phyloP scores from a whole-genome alignment of 2,888 invertebrate genomes.

The Notodonta dromedarius region DNA sequence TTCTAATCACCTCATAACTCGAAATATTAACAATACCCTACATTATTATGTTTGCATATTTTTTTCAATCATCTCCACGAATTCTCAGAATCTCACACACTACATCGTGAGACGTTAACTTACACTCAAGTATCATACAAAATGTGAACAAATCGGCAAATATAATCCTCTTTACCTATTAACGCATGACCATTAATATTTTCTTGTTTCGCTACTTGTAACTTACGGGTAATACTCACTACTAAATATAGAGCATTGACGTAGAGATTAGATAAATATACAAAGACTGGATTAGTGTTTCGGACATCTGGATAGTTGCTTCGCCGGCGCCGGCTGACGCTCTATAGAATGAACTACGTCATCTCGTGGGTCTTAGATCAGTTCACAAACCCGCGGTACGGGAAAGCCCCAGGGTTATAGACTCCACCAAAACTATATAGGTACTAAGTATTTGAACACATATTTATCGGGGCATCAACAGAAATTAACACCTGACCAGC shows the following conservation, averaged over 20 bases:
- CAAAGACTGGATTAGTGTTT: slow-evolving; percentile 50
- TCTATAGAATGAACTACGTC: slow-evolving; percentile 39
- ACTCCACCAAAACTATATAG: slow-evolving; percentile 13
- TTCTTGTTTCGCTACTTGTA: slow-evolving; percentile 7
- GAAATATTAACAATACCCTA: slow-evolving; percentile 27
- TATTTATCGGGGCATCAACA: slow-evolving; percentile 19
- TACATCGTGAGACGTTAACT: slow-evolving; percentile 18
- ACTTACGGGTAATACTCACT: slow-evolving; percentile 35
- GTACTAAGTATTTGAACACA: slow-evolving; percentile 20
- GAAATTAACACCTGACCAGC: slow-evolving; percentile 33
- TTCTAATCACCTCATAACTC: slow-evolving; percentile 16
- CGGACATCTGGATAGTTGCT: slow-evolving; percentile 60
- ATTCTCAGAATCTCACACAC: slow-evolving; percentile 16
- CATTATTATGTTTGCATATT: slow-evolving; percentile 26
- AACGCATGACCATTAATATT: slow-evolving; percentile 14
- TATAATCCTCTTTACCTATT: slow-evolving; percentile 18
- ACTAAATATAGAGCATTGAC: slow-evolving; percentile 57
- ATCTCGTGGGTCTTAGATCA: neutral
- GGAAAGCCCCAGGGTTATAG: slow-evolving; percentile 13
- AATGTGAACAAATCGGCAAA: slow-evolving; percentile 20
- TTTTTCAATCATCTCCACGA: slow-evolving; percentile 15
- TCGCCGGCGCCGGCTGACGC: slow-evolving; percentile 41
- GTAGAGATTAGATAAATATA: slow-evolving; percentile 53
- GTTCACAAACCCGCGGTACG: neutral
- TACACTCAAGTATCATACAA: slow-evolving; percentile 12